These are phyloP conservation scores for Microctenopoma stevenorrisi DNA, from an alignment of 2,797 vertebrate genomes.

Conservation along the genomic window DNA sequence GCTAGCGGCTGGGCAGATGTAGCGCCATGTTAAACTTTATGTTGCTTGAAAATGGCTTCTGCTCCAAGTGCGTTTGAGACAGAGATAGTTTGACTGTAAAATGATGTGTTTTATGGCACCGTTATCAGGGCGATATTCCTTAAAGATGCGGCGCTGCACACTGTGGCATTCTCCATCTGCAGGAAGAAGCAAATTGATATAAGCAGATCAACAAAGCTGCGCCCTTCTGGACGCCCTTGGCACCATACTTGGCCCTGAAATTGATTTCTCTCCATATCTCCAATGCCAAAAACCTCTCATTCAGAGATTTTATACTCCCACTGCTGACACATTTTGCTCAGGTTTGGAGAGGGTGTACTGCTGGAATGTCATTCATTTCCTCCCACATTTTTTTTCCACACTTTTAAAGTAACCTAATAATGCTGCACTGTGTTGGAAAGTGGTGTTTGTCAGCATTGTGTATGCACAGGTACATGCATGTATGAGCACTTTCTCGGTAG, in stretches of 20 bases:
- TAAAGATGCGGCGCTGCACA: conserved; percentile 79
- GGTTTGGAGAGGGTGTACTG: conserved; percentile 68
- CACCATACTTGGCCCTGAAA: conserved; percentile 79
- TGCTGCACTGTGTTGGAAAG: conserved; percentile 42
- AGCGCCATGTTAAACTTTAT: conserved; percentile 98
- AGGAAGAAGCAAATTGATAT: conserved; percentile 79
- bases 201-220: conserved; percentile 77
- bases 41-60: conserved; percentile 97
- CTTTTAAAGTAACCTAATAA: conserved; percentile 68
- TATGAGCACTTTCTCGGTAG: conserved; percentile 50
- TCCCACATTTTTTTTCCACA: conserved; percentile 46
- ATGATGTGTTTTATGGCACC: conserved; percentile 91
- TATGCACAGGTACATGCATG: conserved; percentile 47
- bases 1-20: conserved; percentile 95
- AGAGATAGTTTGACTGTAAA: conserved; percentile 95
- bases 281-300: conserved; percentile 78
- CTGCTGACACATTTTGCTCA: conserved; percentile 72
- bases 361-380: conserved; percentile 71
- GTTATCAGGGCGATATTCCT: conserved; percentile 84
- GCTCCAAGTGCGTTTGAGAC: conserved; percentile 92
- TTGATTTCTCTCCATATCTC: conserved; percentile 79
- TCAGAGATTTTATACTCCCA: conserved; percentile 78
- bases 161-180: conserved; percentile 76
- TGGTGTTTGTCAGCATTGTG: conserved; percentile 50
- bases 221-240: conserved; percentile 84